These are phyloP conservation scores for Noctua fimbriata DNA, from an alignment of 2,888 invertebrate species.

Conservation along the genomic window DNA sequence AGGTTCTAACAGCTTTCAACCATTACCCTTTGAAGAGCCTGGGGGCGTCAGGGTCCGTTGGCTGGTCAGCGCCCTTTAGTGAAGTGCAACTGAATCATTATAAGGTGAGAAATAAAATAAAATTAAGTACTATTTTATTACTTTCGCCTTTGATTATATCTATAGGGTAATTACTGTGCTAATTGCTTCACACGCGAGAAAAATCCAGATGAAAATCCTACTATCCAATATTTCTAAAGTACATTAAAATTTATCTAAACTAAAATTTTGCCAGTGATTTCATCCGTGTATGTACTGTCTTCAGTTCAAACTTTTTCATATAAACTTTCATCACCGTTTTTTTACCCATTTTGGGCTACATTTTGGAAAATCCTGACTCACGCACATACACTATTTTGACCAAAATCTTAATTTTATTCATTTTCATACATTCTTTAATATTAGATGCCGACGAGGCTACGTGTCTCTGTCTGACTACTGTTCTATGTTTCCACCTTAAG, in stretches of 20 bases:
- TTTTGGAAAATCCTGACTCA: not conserved
- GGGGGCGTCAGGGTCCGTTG: conserved; percentile 88
- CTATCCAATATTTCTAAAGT: not conserved
- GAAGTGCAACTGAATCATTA: conserved; percentile 93
- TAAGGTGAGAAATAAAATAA: conserved; percentile 79
- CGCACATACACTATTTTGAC: not conserved
- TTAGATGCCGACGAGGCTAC: not conserved
- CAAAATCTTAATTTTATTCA: not conserved
- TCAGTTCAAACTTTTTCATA: not conserved
- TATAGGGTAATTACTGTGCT: not conserved
- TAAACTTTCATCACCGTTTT: not conserved
- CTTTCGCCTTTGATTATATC: not conserved
- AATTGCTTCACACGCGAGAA: not conserved
- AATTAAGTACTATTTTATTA: conserved; percentile 29
- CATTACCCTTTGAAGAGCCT: conserved; percentile 93
- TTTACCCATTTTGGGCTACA: not conserved
- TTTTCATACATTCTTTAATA: not conserved
- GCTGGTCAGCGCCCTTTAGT: conserved; percentile 90
- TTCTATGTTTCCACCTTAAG: not conserved
- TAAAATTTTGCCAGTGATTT: not conserved
- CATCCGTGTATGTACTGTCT: not conserved
- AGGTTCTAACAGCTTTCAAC: conserved; percentile 93
- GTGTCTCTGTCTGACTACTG: not conserved
- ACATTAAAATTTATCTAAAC: not conserved
- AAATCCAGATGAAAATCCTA: not conserved